Conservation (phyloP, 2,797 vertebrate genomes). For the Parambassis ranga region DNA sequence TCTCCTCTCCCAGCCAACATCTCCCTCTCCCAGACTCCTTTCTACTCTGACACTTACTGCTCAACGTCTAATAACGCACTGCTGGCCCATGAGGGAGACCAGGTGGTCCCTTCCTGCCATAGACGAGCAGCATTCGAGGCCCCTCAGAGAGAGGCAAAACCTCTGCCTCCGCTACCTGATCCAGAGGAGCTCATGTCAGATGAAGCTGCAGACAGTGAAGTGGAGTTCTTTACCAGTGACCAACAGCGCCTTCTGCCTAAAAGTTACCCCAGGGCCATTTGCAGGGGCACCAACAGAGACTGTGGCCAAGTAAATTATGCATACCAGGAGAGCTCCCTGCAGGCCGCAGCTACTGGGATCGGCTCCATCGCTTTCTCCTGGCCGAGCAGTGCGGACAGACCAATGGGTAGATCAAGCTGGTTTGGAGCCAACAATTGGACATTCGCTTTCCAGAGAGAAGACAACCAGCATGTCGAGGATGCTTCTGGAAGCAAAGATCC, state of each 20-base stretch:
- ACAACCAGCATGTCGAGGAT: slow-evolving; percentile 41
- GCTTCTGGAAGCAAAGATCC: slow-evolving; percentile 41
- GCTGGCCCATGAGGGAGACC: slow-evolving; percentile 77
- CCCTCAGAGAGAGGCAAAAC: slow-evolving; percentile 82
- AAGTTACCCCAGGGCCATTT: slow-evolving; percentile 59
- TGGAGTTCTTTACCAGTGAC: slow-evolving; percentile 92
- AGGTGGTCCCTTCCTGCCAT: slow-evolving; percentile 83
- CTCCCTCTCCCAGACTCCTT: slow-evolving; percentile 50
- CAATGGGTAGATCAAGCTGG: not conserved
- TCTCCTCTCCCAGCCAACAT: slow-evolving; percentile 69
- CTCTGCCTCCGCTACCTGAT: slow-evolving; percentile 87
- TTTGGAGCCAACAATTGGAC: slow-evolving; percentile 38
- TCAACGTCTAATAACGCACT: slow-evolving; percentile 61
- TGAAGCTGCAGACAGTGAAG: slow-evolving; percentile 90
- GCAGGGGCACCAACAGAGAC: slow-evolving; percentile 78
- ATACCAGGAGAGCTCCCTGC: slow-evolving; percentile 79
- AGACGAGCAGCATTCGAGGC: slow-evolving; percentile 80
- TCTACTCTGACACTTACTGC: slow-evolving; percentile 67
- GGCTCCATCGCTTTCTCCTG: slow-evolving; percentile 59
- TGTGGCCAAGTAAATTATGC: slow-evolving; percentile 91
- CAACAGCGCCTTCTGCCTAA: slow-evolving; percentile 76
- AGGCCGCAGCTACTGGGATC: not conserved
- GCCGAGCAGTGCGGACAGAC: slow-evolving; percentile 54
- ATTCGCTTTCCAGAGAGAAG: slow-evolving; percentile 24
- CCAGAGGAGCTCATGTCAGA: slow-evolving; percentile 82